Base-by-base conservation (phyloP, 1,140 invertebrate genomes). In the Apis florea region DNA sequence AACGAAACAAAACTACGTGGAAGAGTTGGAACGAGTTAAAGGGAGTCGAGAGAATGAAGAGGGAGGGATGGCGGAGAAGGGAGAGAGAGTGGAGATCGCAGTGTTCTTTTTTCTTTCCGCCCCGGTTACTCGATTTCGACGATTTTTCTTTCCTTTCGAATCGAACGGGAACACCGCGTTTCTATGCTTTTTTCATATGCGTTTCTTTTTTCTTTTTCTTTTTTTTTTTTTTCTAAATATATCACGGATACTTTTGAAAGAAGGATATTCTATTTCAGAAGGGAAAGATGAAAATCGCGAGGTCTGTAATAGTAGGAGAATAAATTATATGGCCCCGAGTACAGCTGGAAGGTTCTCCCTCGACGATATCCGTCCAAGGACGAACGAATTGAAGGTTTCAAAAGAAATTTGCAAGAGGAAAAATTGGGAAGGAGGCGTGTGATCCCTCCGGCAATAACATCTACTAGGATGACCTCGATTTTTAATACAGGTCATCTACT, bases 1-100 rank as follows among this genome's bases (percentile, higher is more conserved):
- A 78, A 59, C 75, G 72, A 81, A 85, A 87, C 79, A 86, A 87
- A 72, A 49, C 56, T 51, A 66, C 51, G 40, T 2, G 13, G 24
- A 49, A 47, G 47, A 64, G 31, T 40, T 40, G 31, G 77, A 66
- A 54, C 31, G 53, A 69, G 63, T 54, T 82, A 74, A 74, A 76
- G 53, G 19, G 53, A 15, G 49, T 69, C 19, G 54, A n/a, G 53
- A 10, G 70, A 11, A 40, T 40, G 8, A 71, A 10, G 24, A n/a
- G 17, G 31, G 13, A 63, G 53, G 53, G n/a, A 49, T n/a, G 3
- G 49, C 17, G 40, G n/a, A n/a, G n/a, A n/a, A 21, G 56, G 13
- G 17, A 24, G 58, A 49, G 56, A 24, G 19, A n/a, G 13, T 12
- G 24, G 67, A 15, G 31, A 12, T n/a, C 12, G 5, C 15, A 1